phyloP scores from a whole-genome alignment of 2,797 vertebrate species.

The Dermochelys coriacea region DNA sequence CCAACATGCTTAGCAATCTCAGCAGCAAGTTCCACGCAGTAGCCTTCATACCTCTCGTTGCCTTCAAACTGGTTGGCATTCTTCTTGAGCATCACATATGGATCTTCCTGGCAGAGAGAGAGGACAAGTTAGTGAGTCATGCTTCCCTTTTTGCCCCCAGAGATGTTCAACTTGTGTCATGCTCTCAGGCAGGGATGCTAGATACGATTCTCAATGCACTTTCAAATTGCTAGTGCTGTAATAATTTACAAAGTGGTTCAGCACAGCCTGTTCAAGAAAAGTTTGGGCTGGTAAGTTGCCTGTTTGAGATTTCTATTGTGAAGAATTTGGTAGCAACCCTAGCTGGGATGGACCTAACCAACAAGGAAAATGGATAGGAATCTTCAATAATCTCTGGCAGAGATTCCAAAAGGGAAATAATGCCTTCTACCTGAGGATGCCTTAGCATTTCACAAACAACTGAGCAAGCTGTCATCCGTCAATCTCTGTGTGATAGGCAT shows the following conservation, averaged over 20 bases:
- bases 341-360: background rate
- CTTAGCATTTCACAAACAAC: conserved; percentile 40
- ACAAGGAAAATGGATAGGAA: background rate
- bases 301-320: background rate
- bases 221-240: background rate
- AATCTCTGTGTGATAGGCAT: background rate
- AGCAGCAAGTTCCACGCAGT: conserved; percentile 96
- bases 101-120: conserved; percentile 89
- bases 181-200: background rate
- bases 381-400: background rate
- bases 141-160: fast-evolving
- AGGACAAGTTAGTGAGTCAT: background rate
- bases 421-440: background rate
- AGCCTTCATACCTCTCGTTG: conserved; percentile 97
- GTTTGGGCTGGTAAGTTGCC: background rate
- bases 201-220: background rate
- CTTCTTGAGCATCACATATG: conserved; percentile 99
- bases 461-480: background rate
- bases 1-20: conserved; percentile 98
- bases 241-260: background rate
- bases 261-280: background rate
- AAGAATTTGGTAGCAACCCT: background rate
- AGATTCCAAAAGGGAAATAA: background rate
- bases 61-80: conserved; percentile 94
- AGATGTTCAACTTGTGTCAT: background rate